A percentile compares a stretch with the other conserved stretches of the same genome.
Conservation (phyloP, 1,140 invertebrate genomes). For the Bombus cullumanus region DNA sequence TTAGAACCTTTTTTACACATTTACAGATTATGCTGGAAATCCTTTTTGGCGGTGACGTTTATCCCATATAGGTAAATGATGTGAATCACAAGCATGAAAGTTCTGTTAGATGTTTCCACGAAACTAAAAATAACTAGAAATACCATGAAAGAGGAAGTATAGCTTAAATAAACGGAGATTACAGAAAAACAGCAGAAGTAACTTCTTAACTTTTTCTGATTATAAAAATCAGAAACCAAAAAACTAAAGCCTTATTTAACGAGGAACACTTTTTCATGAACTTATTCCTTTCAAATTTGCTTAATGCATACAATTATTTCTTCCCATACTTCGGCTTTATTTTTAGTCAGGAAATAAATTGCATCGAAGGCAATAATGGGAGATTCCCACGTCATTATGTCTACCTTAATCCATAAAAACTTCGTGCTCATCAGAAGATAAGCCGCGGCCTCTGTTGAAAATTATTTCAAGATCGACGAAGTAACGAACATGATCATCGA, state of each 20-base stretch:
- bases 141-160: neutral
- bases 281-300: neutral
- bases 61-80: neutral
- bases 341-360: neutral
- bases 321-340: neutral
- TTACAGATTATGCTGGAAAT: neutral
- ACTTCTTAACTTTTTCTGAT: neutral
- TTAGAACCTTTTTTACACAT: neutral
- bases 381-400: neutral
- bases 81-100: neutral
- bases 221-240: neutral
- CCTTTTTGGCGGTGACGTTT: no score
- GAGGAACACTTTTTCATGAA: neutral
- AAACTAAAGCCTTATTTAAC: neutral
- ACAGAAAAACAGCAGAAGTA: neutral
- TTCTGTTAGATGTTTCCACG: neutral
- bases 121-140: neutral
- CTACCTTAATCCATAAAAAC: neutral
- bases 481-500: slow-evolving; percentile 37
- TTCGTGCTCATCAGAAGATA: neutral
- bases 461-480: slow-evolving; percentile 31
- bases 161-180: neutral
- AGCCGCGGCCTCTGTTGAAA: slow-evolving; percentile 1
- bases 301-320: neutral
- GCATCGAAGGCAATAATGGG: neutral